phyloP scores from a whole-genome alignment of 2,113 vertebrate species.

The Sinocyclocheilus rhinocerous region DNA sequence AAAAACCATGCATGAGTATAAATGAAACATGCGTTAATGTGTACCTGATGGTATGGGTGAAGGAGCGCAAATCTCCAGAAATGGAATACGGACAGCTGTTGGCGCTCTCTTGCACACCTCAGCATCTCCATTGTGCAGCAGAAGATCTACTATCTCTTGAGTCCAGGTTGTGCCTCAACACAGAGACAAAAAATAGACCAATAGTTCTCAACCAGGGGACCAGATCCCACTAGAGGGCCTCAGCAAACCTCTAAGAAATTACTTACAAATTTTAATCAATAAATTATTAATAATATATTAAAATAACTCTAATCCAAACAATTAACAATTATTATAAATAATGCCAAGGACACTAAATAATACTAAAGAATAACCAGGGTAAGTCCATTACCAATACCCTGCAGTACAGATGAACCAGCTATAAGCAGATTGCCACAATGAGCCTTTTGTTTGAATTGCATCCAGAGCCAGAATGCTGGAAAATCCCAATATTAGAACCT shows the following conservation, averaged over 20 bases:
- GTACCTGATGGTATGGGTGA: conserved; percentile 75
- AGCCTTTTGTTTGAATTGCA: too few relatives aligned
- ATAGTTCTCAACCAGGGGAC: background rate
- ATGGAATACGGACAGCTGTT: conserved; percentile 70
- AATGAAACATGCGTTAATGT: background rate
- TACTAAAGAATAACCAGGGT: too few relatives aligned
- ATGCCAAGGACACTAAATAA: too few relatives aligned
- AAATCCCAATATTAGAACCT: too few relatives aligned
- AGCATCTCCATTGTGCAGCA: conserved; percentile 73
- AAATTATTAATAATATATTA: background rate
- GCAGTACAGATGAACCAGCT: too few relatives aligned
- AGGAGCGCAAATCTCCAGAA: conserved; percentile 75
- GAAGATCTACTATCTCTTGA: conserved; percentile 82
- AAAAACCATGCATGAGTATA: background rate
- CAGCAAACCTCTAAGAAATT: background rate
- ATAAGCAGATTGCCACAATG: too few relatives aligned
- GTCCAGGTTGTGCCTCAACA: conserved; percentile 82
- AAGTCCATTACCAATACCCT: too few relatives aligned
- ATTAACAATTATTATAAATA: too few relatives aligned
- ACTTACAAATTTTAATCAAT: background rate
- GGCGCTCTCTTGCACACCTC: conserved; percentile 74
- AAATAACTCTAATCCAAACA: background rate
- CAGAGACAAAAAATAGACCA: conserved; percentile 1
- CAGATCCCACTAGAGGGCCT: background rate
- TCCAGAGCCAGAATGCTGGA: too few relatives aligned